Evolutionary conservation across 37 sponge, comb jelly and placozoan genomes (phyloP), one percentile per base, ranked within the genome.

Genomic region (Hexactinellida sp.): DNA sequence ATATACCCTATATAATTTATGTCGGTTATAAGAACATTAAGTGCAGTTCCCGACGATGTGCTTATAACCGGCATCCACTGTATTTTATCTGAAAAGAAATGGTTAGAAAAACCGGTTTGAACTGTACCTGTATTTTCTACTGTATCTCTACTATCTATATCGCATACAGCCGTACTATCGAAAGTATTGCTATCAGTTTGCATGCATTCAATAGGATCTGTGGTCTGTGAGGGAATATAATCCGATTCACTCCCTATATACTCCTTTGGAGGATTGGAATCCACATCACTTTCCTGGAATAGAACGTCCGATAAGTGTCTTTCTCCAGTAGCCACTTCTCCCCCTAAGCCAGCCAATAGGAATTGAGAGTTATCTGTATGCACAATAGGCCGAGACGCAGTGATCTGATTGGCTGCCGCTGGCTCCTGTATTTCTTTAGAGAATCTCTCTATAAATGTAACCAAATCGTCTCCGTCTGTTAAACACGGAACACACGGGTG

Each of bases 341-440:
- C 76, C 5, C 3, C 76, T 3, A 63, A 21, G 13, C 13, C 13
- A 63, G 76, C 76, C 76, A 63, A 63, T 63, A n/a, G 13, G 76
- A 63, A 63, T 63, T 63, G 28, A 63, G 76, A 63, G 76, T 63
- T n/a, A 21, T 10, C 28, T 7, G 5, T 23, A 7, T 63, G 28
- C 13, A 63, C 3, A 63, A 28, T 63, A 63, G 76, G 76, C 76
- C 5, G 28, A n/a, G 76, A 63, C 19, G 5, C 5, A 10, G 34
- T 23, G 76, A 10, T 63, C 28, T 63, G 76, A 63, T 63, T 63
- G 76, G 76, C 3, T 25, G 76, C 3, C 10, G 10, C 5, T 7
- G 76, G 76, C 76, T 63, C 76, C 76, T 63, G 76, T 63, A 63
- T 63, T 63, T 63, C 76, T 32, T 63, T 63, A 32, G 76, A 32